Percentiles rank a stretch among this genome's conserved stretches.
Conservation (phyloP, 1,140 invertebrate genomes). For the Drosophila persimilis region DNA sequence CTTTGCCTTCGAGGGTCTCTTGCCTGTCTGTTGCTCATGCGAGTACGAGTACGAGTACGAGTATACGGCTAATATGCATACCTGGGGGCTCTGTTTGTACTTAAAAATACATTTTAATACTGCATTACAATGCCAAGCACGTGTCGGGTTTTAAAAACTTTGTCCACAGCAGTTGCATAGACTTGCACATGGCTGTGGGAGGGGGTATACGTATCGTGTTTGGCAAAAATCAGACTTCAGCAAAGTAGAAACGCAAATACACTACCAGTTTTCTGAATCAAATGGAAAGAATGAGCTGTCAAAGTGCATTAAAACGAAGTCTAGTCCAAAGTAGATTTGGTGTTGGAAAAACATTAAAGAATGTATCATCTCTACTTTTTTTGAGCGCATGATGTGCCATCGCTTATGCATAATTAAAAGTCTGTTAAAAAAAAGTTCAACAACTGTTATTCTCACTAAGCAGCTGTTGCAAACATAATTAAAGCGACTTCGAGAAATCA, state of each 20-base stretch:
- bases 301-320: too few species aligned
- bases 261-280: background rate
- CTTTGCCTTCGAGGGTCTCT: background rate
- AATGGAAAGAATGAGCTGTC: too few species aligned
- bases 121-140: slow-evolving; percentile 33
- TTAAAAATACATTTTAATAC: slow-evolving; percentile 44
- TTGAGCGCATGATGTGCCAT: too few species aligned
- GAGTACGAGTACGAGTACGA: slow-evolving; percentile 11
- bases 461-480: too few species aligned
- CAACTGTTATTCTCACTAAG: too few species aligned
- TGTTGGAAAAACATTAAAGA: too few species aligned
- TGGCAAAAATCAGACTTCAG: background rate
- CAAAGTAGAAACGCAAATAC: background rate
- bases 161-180: slow-evolving; percentile 1
- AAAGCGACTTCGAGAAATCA: too few species aligned
- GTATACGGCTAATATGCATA: slow-evolving; percentile 1
- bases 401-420: too few species aligned
- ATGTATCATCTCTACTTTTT: too few species aligned
- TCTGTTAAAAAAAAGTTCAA: too few species aligned
- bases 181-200: slow-evolving; percentile 7
- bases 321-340: too few species aligned
- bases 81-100: background rate
- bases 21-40: slow-evolving; percentile 24
- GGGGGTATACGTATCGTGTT: background rate
- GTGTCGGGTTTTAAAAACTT: slow-evolving; percentile 35